Conservation (phyloP, 2,888 invertebrate species). For the Caenorhabditis imperialis region DNA sequence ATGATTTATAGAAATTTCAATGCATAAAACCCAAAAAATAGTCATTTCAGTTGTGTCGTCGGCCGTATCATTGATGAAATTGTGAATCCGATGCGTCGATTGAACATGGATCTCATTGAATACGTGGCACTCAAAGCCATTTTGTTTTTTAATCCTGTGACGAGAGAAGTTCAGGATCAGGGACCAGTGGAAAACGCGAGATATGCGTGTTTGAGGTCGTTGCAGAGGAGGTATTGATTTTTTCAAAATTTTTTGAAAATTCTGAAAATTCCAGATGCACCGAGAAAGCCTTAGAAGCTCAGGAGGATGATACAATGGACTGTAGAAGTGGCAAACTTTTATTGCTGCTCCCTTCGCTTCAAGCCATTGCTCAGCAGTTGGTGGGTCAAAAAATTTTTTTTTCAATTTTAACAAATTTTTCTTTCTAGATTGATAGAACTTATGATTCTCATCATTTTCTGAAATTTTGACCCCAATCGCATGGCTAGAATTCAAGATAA, state of each 20-base stretch:
- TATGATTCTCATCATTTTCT: no score
- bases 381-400: conserved; percentile 41
- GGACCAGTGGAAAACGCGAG: conserved; percentile 61
- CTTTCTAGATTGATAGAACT: no score
- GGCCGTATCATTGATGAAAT: conserved; percentile 94
- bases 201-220: conserved; percentile 54
- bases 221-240: conserved; percentile 50
- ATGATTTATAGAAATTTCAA: background rate
- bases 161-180: conserved; percentile 52
- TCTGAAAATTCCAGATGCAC: conserved; percentile 23
- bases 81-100: conserved; percentile 92
- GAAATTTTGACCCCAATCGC: no score
- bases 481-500: no score
- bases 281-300: conserved; percentile 22
- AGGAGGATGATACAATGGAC: conserved; percentile 40
- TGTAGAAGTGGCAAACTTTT: conserved; percentile 69
- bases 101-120: conserved; percentile 96
- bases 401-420: no score
- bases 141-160: conserved; percentile 97
- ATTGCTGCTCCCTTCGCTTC: conserved; percentile 67
- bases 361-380: conserved; percentile 67
- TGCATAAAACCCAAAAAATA: background rate
- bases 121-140: conserved; percentile 97
- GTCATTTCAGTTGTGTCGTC: conserved; percentile 87
- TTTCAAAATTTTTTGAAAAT: no score